Base-by-base conservation (phyloP, 2,888 invertebrate species). In the Acrobasis consociella region DNA sequence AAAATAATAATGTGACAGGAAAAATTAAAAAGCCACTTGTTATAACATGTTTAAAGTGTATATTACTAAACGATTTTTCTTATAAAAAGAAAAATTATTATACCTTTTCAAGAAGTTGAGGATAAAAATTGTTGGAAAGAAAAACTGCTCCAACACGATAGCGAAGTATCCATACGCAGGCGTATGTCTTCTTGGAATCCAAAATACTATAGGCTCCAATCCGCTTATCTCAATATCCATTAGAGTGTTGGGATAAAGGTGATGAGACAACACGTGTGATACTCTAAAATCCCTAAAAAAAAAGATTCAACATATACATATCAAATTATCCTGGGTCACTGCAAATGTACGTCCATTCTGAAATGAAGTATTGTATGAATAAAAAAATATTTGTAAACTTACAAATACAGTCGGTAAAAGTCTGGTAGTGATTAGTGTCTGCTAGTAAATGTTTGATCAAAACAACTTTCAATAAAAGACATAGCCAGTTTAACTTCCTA, bases 231-330 rank as follows among this genome's bases (percentile, higher is more conserved):
- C 97, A 66, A 95, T 85, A 83, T 97, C 97, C 83, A 95, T 93
- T 1, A 95, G 85, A 0, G 97, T 96, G 76, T 97, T 97, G 0
- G 97, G 94, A 77, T 94, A 97, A 2, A 95, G 86, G 78, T 97
- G 97, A 81, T 97, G 97, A 37, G 97, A 97, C 38, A 97, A 82
- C 0, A 91, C 95, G 73, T 97, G 97, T 0, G 95, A 95, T 46
- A 97, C 94, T 70, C 97, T 93, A 94, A 96, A 97, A 64, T 96
- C 95, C 66, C 94, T 94, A 79, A 61, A 90, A 89, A 49, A 22
- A 49, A 65, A 15, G 13, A 42, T 3, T n/a, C 46, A 13, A n/a
- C 3, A 13, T n/a, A 42, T 42, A 22, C 22, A 22, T 3, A 22
- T 7, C 8, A 31, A 31, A 31, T 31, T 31, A 8, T 31, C 31